Evolutionary conservation across 1,140 invertebrate genomes (phyloP).

Genomic region (Euborellia annulipes): DNA sequence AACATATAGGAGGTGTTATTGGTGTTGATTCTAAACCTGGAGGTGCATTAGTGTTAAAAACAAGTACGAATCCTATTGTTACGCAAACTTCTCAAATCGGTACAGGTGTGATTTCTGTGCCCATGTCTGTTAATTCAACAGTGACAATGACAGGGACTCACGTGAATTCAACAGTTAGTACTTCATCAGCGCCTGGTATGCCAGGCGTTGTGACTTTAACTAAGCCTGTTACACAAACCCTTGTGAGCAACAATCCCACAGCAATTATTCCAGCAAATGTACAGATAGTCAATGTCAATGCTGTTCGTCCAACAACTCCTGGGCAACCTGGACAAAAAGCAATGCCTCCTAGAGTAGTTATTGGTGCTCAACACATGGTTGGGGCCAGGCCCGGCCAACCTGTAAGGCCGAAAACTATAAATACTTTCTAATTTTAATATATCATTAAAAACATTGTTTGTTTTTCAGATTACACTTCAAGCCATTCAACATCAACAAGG

Average conservation of each 20-base stretch:
- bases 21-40: constrained; percentile 30
- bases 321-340: constrained; percentile 52
- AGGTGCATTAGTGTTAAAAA: constrained; percentile 51
- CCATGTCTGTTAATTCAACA: constrained; percentile 45
- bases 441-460: constrained; percentile 14
- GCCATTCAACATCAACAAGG: constrained; percentile 65
- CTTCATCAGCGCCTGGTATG: constrained; percentile 20
- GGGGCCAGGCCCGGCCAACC: constrained; percentile 59
- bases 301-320: constrained; percentile 51
- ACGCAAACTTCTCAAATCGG: constrained; percentile 21
- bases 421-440: neutral
- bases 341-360: constrained; percentile 58
- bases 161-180: constrained; percentile 13
- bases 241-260: constrained; percentile 18
- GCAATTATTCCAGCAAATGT: constrained; percentile 56
- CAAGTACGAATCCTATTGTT: constrained; percentile 23
- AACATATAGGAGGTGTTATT: constrained; percentile 16
- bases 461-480: constrained; percentile 59
- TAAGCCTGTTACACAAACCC: constrained; percentile 34
- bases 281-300: constrained; percentile 63
- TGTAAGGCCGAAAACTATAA: constrained; percentile 35
- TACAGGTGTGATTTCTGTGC: constrained; percentile 45
- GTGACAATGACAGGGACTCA: constrained; percentile 27
- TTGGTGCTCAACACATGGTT: constrained; percentile 62
- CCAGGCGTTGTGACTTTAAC: constrained; percentile 33